These are phyloP conservation scores for Thamnophis elegans DNA, from an alignment of 2,797 vertebrate genomes.

Conservation along the genomic window DNA sequence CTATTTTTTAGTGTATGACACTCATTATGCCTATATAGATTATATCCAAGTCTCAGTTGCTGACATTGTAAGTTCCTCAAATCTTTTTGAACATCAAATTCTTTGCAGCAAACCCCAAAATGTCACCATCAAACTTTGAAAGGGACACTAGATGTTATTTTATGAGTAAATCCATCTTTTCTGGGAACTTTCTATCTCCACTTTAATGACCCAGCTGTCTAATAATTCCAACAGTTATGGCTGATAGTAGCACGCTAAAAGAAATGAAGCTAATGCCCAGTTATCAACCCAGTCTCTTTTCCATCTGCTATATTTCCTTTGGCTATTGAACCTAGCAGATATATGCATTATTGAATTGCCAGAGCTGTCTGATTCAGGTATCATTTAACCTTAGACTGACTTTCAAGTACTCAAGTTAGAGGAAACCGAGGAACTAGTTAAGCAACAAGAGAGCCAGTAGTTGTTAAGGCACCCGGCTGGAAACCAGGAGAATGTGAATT, in stretches of 20 bases:
- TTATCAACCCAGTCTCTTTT: constrained; percentile 10
- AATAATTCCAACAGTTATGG: constrained; percentile 44
- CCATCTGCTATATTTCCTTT: constrained; percentile 23
- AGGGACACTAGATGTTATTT: constrained; percentile 36
- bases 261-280: constrained; percentile 32
- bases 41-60: rapidly evolving
- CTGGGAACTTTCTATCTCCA: constrained; percentile 1
- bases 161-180: constrained; percentile 48
- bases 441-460: constrained; percentile 15
- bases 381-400: constrained; percentile 59
- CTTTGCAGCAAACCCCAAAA: constrained; percentile 17
- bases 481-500: not conserved
- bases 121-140: constrained; percentile 34
- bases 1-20: constrained; percentile 15
- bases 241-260: constrained; percentile 13
- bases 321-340: constrained; percentile 39
- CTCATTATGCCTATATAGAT: constrained; percentile 7
- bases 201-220: constrained; percentile 29
- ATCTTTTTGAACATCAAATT: constrained; percentile 40
- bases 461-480: not conserved
- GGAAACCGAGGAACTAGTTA: constrained; percentile 39
- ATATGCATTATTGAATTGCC: constrained; percentile 47
- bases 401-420: constrained; percentile 48
- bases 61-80: not conserved
- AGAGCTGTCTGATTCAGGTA: constrained; percentile 53